Percentiles rank a stretch among this genome's conserved stretches.
Evolutionary conservation across 2,113 vertebrate species (phyloP).

Genomic region (Pteronura brasiliensis): DNA sequence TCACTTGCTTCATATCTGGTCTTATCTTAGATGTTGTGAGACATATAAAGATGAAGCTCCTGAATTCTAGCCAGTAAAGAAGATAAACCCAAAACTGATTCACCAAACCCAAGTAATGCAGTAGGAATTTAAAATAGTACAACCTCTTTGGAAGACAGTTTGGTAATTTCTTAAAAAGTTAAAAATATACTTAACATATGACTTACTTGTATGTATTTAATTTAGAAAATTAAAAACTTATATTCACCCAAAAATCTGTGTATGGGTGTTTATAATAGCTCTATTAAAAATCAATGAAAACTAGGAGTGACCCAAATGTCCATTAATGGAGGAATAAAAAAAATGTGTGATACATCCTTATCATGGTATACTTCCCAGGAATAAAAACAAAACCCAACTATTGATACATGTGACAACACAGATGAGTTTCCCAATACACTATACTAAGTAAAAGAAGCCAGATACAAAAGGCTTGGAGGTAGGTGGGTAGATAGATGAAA

Average conservation of each 20-base stretch:
- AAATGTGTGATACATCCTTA: no score
- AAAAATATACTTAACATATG: background rate
- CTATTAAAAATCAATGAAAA: background rate
- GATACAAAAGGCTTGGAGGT: no score
- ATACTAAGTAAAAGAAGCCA: no score
- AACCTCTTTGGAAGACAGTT: background rate
- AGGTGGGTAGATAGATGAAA: no score
- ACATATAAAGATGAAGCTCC: background rate
- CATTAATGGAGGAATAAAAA: background rate
- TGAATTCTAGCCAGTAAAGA: background rate
- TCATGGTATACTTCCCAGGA: no score
- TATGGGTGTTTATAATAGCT: background rate
- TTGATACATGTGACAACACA: no score
- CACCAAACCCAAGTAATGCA: background rate
- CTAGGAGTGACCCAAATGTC: background rate
- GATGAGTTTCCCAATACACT: no score
- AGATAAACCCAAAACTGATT: background rate
- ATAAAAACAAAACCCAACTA: no score
- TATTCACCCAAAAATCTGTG: background rate
- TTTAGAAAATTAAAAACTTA: background rate
- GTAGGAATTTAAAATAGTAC: background rate
- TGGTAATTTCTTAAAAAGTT: background rate
- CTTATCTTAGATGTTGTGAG: background rate
- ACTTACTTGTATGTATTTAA: background rate
- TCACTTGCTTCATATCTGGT: background rate